Base-by-base conservation (phyloP, 64 coral and sea anemone genomes). In the Astreopora myriophthalma region DNA sequence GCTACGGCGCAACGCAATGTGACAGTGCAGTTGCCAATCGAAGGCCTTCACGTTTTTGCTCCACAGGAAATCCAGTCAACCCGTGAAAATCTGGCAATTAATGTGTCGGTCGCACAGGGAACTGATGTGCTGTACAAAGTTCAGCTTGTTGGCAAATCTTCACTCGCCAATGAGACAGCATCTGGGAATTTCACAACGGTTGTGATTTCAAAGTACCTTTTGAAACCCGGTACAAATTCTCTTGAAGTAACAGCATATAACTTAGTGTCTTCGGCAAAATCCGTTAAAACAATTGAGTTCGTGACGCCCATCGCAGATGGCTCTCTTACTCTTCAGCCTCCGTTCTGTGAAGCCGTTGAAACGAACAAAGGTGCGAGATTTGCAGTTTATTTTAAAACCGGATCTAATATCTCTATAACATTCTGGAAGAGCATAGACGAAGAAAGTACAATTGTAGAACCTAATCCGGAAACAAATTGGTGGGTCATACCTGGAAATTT, bases 21-120 rank as follows among this genome's bases (percentile, higher is more conserved):
- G 19, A 69, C 19, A 23, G 46, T 83, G 0, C 75, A 91, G 30
- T 64, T 28, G 17, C 89, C 76, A 9, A 83, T 91, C 14, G 42
- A 7, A 40, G 76, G 42, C 26, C 38, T 91, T 2, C 13, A 91
- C 4, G 34, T 82, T 9, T 57, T 20, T 3, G 37, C 12, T 5
- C 84, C 84, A 49, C 1, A 51, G 69, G 79, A 10, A 12, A 33
- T 64, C 57, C 55, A 64, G 7, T 65, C 79, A 13, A 36, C 19
- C 13, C 20, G 5, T 37, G 19, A 39, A 36, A 55, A 83, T 12
- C 5, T 83, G 58, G 10, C 13, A 23, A 64, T 83, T 3, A 83
- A 83, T 30, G 32, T 83, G 20, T 83, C 79, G 35, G 52, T 83
- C 3, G 3, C 34, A 27, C 31, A 83, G 22, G 79, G 79, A 14